Evolutionary conservation across 2,888 invertebrate species (phyloP).

Genomic region (Parasteatoda lunata): DNA sequence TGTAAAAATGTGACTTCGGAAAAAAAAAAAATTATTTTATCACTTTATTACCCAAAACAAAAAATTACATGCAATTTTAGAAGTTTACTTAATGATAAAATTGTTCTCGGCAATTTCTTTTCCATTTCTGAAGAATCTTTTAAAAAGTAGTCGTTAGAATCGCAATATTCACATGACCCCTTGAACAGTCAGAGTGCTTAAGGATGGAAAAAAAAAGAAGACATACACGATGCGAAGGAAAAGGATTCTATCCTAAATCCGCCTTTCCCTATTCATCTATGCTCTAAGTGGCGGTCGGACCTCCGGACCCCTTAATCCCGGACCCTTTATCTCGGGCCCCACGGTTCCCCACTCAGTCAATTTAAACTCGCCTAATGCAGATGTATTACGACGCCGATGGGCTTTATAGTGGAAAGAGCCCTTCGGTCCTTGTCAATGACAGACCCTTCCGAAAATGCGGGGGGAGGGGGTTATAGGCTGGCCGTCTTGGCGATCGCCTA

Average conservation of each 20-base stretch:
- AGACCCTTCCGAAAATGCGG: constrained; percentile 32
- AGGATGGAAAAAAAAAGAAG: constrained; percentile 18
- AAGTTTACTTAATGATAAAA: neutral
- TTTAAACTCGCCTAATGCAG: constrained; percentile 69
- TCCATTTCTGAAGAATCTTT: neutral
- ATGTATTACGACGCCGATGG: constrained; percentile 69
- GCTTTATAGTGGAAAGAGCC: constrained; percentile 59
- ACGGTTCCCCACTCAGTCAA: constrained; percentile 54
- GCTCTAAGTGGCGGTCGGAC: constrained; percentile 67
- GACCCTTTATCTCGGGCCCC: constrained; percentile 62
- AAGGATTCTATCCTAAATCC: constrained; percentile 53
- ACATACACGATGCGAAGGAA: constrained; percentile 16
- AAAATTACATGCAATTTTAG: neutral
- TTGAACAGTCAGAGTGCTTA: constrained; percentile 13
- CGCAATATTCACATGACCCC: constrained; percentile 34
- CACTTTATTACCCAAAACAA: too few species aligned
- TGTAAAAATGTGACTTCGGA: too few species aligned
- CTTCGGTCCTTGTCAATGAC: constrained; percentile 68
- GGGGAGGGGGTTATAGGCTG: constrained; percentile 40
- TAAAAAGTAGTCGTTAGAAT: neutral
- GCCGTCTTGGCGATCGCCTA: constrained; percentile 36
- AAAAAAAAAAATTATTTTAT: too few species aligned
- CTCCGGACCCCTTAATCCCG: constrained; percentile 61
- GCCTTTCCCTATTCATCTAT: constrained; percentile 57
- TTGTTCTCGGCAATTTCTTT: neutral